phyloP scores from a whole-genome alignment of 2,888 invertebrate genomes.

The Drosophila pegasa region DNA sequence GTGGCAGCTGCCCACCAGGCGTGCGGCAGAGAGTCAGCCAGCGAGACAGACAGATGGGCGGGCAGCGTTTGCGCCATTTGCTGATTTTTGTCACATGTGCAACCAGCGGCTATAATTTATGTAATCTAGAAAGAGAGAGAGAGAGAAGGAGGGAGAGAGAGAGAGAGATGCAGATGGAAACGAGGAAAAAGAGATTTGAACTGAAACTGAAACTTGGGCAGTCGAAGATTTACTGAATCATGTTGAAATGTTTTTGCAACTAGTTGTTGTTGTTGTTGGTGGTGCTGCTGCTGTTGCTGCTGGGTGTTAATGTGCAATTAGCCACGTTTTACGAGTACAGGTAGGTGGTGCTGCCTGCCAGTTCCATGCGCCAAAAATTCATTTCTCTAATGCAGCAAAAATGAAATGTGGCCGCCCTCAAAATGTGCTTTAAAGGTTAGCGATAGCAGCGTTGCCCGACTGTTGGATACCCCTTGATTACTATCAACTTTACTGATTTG shows the following conservation, averaged over 20 bases:
- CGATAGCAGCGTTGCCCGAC: neutral
- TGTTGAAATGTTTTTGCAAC: constrained; percentile 52
- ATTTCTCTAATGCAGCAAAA: constrained; percentile 43
- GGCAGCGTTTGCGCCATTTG: constrained; percentile 22
- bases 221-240: constrained; percentile 56
- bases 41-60: neutral
- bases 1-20: constrained; percentile 15
- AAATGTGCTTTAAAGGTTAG: constrained; percentile 19
- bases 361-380: constrained; percentile 32
- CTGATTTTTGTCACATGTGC: constrained; percentile 52
- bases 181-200: constrained; percentile 3
- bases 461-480: neutral
- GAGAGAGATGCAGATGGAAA: constrained; percentile 10
- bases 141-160: neutral
- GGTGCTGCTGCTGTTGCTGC: constrained; percentile 9
- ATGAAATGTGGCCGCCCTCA: constrained; percentile 49
- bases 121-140: constrained; percentile 48
- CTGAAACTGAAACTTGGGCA: constrained; percentile 35
- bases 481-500: neutral
- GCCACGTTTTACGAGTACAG: constrained; percentile 28
- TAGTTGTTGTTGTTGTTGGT: constrained; percentile 9
- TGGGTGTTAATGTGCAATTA: constrained; percentile 74
- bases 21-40: constrained; percentile 9
- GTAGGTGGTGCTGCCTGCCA: constrained; percentile 15
- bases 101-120: constrained; percentile 60